phyloP scores from a whole-genome alignment of 2,113 vertebrate genomes.

The Hippocampus comes region DNA sequence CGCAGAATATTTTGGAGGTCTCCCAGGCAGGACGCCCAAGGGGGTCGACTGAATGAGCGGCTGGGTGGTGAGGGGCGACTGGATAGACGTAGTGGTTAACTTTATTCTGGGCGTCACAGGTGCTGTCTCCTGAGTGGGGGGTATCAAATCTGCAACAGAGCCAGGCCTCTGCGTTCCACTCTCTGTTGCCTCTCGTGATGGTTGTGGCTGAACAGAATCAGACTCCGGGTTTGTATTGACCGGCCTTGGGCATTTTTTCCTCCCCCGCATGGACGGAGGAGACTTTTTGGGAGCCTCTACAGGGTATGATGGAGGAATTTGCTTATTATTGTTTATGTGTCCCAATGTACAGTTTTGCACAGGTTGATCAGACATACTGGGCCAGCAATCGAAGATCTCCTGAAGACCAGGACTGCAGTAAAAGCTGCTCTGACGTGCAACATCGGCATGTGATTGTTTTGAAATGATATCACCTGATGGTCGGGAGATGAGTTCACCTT shows the following conservation, averaged over 20 bases:
- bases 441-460: conserved; percentile 16
- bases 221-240: not conserved
- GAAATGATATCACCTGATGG: conserved; percentile 24
- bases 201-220: not conserved
- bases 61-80: conserved; percentile 39
- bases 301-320: conserved; percentile 8
- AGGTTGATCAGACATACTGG: conserved; percentile 71
- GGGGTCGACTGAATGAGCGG: conserved; percentile 43
- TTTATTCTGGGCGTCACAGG: conserved; percentile 69
- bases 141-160: conserved; percentile 65
- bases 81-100: conserved; percentile 65
- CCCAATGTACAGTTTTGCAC: conserved; percentile 21
- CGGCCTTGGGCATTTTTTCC: not conserved
- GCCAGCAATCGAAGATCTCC: conserved; percentile 83
- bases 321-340: conserved; percentile 1
- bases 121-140: conserved; percentile 74
- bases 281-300: not conserved
- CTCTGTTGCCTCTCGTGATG: not conserved
- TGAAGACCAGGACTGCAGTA: conserved; percentile 84
- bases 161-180: conserved; percentile 41
- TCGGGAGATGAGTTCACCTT: not conserved
- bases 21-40: not conserved
- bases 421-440: conserved; percentile 42
- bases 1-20: conserved; percentile 15
- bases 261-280: conserved; percentile 1